phyloP scores from a whole-genome alignment of 2,797 vertebrate genomes.

The Lutra lutra region DNA sequence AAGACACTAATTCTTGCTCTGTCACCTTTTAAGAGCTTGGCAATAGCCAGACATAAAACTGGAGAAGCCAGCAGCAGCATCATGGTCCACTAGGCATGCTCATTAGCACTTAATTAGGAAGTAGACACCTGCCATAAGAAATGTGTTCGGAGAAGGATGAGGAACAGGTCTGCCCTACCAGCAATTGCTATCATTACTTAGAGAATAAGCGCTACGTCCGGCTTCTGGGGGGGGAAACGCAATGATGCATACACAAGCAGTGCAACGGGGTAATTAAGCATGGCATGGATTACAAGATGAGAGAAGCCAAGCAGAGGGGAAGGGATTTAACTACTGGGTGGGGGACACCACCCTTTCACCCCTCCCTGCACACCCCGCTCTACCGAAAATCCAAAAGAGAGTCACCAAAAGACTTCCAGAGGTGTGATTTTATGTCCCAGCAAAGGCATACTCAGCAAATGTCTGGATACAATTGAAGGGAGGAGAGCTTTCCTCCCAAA shows the following conservation, averaged over 20 bases:
- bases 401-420: background rate
- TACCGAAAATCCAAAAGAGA: background rate
- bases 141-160: slow-evolving; percentile 81
- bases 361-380: background rate
- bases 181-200: slow-evolving; percentile 85
- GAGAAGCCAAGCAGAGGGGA: slow-evolving; percentile 62
- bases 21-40: slow-evolving; percentile 83
- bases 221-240: slow-evolving; percentile 67
- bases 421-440: background rate
- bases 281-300: slow-evolving; percentile 72
- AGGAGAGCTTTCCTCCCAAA: background rate
- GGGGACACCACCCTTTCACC: background rate
- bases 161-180: slow-evolving; percentile 83
- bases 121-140: slow-evolving; percentile 87
- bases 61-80: slow-evolving; percentile 76
- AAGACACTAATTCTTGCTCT: slow-evolving; percentile 84
- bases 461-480: background rate
- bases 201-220: slow-evolving; percentile 79
- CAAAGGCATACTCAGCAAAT: background rate
- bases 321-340: slow-evolving; percentile 51
- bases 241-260: slow-evolving; percentile 77
- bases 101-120: slow-evolving; percentile 89
- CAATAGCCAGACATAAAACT: slow-evolving; percentile 80
- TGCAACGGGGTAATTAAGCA: slow-evolving; percentile 81
- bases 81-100: slow-evolving; percentile 84